Evolutionary conservation across 2,113 vertebrate species (phyloP), one percentile per base, ranked within the genome.

Genomic region (Lanius ludovicianus): DNA sequence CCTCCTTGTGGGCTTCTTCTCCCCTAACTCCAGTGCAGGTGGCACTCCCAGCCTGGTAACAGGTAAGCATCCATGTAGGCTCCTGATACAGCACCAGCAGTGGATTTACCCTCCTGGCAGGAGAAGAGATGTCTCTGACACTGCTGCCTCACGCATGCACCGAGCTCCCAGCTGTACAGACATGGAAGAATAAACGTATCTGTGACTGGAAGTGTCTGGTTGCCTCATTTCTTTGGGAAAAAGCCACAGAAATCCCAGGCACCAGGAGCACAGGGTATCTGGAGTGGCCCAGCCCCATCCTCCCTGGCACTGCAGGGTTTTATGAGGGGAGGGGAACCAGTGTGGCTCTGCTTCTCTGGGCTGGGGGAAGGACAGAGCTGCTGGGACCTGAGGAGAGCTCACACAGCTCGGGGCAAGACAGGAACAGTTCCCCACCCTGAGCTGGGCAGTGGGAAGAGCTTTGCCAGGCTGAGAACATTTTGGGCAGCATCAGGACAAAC

Each of bases 121-220:
- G 64, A 59, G 82, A 80, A 89, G 64, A 56, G 42, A 30, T 44
- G 68, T 70, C 63, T 86, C 76, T 73, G 82, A 25, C 74, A 74
- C 59, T 83, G 83, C 90, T 91, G 95, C 71, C 27, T 70, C 74
- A 87, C 80, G 89, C 90, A 96, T 95, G 89, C 84, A 25, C 93
- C 92, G 95, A 94, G 44, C 84, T 93, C 86, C 81, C 67, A 59
- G 89, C 75, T 96, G 96, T 92, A 97, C 85, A 94, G 84, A 90
- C 62, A 31, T 74, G 69, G 89, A 91, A 92, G 89, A 96, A 95
- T 96, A 95, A 96, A 96, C 47, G 71, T 96, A 37, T 93, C 73
- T 93, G 87, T 96, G 69, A 93, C 56, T 89, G 57, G 35, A 94
- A 85, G 65, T 0, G 55, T 91, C 65, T 57, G 76, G 33, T 91